A percentile compares a stretch with the other conserved stretches of the same genome.
phyloP scores from a whole-genome alignment of 2,888 invertebrate species.

The Cylindroiulus punctatus region DNA sequence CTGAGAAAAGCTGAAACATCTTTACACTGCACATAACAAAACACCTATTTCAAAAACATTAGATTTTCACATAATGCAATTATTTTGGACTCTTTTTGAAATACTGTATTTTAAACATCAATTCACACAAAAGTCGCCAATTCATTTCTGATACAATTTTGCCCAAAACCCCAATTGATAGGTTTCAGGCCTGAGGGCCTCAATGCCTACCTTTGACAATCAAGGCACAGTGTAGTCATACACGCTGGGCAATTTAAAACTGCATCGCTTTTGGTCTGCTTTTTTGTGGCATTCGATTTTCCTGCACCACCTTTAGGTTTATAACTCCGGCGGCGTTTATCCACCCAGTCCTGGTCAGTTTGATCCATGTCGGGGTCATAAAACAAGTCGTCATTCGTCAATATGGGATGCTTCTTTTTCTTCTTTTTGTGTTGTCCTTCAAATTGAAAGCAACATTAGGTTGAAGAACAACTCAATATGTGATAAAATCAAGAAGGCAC shows the following conservation, averaged over 20 bases:
- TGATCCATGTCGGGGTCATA: constrained; percentile 71
- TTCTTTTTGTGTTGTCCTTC: constrained; percentile 53
- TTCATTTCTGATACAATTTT: too few relatives aligned
- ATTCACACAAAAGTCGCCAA: too few relatives aligned
- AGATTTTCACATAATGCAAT: too few relatives aligned
- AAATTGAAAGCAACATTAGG: constrained; percentile 4
- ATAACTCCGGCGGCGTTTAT: constrained; percentile 65
- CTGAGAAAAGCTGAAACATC: too few relatives aligned
- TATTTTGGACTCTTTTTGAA: too few relatives aligned
- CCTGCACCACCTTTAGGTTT: constrained; percentile 58
- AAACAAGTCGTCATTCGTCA: constrained; percentile 67
- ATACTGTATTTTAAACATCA: too few relatives aligned
- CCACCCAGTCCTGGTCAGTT: constrained; percentile 70
- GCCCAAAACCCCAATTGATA: too few relatives aligned
- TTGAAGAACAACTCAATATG: too few relatives aligned
- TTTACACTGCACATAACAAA: too few relatives aligned
- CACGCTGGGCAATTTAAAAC: constrained; percentile 73
- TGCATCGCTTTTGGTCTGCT: constrained; percentile 69
- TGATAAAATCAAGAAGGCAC: too few relatives aligned
- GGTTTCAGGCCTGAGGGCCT: neutral
- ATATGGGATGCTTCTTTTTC: constrained; percentile 59
- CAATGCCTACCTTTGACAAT: constrained; percentile 70
- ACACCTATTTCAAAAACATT: too few relatives aligned
- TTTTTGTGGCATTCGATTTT: constrained; percentile 57
- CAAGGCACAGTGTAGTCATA: constrained; percentile 70